Base-by-base conservation (phyloP, 1,140 invertebrate species). In the Amyelois transitella region DNA sequence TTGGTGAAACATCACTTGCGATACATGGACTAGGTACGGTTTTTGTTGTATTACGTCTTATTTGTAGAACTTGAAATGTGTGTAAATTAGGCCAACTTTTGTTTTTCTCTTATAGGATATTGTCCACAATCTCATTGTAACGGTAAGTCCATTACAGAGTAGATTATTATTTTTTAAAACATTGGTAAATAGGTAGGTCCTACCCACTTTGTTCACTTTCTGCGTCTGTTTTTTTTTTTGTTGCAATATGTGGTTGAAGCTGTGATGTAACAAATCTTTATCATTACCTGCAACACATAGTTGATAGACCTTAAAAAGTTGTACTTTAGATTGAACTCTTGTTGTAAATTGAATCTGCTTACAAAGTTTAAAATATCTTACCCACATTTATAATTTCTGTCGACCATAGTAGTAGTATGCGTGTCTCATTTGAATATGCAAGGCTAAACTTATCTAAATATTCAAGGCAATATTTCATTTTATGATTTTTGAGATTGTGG, bases 41-140 rank as follows among this genome's bases (percentile, higher is more conserved):
- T 69, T 61, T 75, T 70, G 74, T 71, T 56, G 72, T 81, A 83
- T 77, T 85, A 76, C 77, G 74, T 72, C 81, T 72, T 78, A 69
- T 58, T 69, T 66, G 61, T 60, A 52, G 44, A 64, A 65, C 51
- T 57, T 65, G 51, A 44, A 55, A 71, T 72, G 67, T 73, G 64
- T 72, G 53, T 72, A 72, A 72, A 73, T 71, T 72, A 66, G 71
- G 58, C 51, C 57, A 61, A 47, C 61, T 49, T 57, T 60, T 62
- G 67, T 56, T 62, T 20, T 55, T 54, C 58, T 3, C n/a, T 25
- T 24, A 28, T 19, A 18, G 17, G 18, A 1, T 28, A 21, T 8
- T 14, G 17, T 2, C n/a, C 17, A 8, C 17, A 38, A 14, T 14
- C n/a, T 38, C 32, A 14, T 38, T 14, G 32, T 14, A 14, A 14